phyloP scores from a whole-genome alignment of 2,888 invertebrate species.

The Tetranychus piercei region DNA sequence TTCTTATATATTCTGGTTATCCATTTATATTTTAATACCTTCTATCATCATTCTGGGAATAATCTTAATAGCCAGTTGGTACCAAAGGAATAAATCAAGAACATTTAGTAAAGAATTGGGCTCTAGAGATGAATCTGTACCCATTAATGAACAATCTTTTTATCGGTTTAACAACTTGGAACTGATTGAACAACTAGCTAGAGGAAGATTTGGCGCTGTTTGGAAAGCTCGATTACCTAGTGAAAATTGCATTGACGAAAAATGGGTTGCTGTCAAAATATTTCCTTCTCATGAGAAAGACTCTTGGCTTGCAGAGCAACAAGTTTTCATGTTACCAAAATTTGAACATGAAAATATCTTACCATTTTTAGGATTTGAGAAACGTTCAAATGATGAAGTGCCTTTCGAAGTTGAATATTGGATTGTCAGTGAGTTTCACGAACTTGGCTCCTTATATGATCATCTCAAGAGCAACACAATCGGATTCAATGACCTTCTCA shows the following conservation, averaged over 20 bases:
- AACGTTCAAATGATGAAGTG: constrained; percentile 15
- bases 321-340: constrained; percentile 71
- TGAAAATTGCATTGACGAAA: constrained; percentile 31
- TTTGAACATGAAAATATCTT: constrained; percentile 84
- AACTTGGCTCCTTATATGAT: constrained; percentile 79
- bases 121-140: too few relatives aligned
- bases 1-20: too few relatives aligned
- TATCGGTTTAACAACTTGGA: too few relatives aligned
- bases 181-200: constrained; percentile 37
- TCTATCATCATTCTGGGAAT: too few relatives aligned
- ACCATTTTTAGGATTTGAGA: constrained; percentile 59
- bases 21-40: too few relatives aligned
- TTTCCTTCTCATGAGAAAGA: constrained; percentile 79
- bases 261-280: constrained; percentile 80
- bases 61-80: too few relatives aligned
- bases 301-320: constrained; percentile 83
- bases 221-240: constrained; percentile 52
- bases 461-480: constrained; percentile 49
- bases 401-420: constrained; percentile 49
- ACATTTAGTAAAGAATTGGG: too few relatives aligned
- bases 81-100: too few relatives aligned
- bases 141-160: too few relatives aligned
- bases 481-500: constrained; percentile 25
- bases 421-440: constrained; percentile 88
- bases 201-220: constrained; percentile 81